Evolutionary conservation across 2,113 vertebrate species (phyloP), one percentile per base, ranked within the genome.

Genomic region (Psilopogon haemacephalus): DNA sequence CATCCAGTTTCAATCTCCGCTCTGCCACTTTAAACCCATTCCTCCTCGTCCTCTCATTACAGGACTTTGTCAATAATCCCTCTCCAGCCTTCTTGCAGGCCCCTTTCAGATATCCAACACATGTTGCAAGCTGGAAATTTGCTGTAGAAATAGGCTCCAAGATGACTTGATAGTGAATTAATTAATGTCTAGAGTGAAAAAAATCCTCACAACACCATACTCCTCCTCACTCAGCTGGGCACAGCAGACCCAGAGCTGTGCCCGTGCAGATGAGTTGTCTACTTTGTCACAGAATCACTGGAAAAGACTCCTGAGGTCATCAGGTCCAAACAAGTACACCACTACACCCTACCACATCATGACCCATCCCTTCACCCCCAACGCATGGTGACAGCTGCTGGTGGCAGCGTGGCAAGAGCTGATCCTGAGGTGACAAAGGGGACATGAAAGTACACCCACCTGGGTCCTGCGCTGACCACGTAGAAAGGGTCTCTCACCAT

Each of bases 401-500:
- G 67, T 40, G n/a, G 54, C n/a, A 42, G 52, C 8, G 18, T 17
- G 56, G 65, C 33, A 48, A 56, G 7, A 72, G 50, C 26, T 44
- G 63, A 28, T 12, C 62, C 54, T 26, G 35, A 38, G 54, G 64
- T 19, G 67, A 59, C 70, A 79, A 8, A 63, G 50, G 42, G 56
- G 8, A 94, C 50, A 27, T 1, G 14, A 32, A 62, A 8, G 28
- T 2, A 6, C 4, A 96, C 96, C 21, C 79, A 99, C 99, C 98
- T 98, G 94, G 96, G 86, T 64, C 88, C 97, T 71, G 96, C 59
- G 28, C 89, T 94, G 89, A 96, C 50, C 54, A 82, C 16, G 3
- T 59, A 84, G 80, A 93, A 94, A 2, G 95, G 86, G 78, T 98
- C 97, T 94, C 97, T 98, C 92, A 90, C 64, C 67, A 96, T 46